These are phyloP conservation scores for Mesorhabditis spiculigera DNA, from an alignment of 2,888 invertebrate species.

Conservation along the genomic window DNA sequence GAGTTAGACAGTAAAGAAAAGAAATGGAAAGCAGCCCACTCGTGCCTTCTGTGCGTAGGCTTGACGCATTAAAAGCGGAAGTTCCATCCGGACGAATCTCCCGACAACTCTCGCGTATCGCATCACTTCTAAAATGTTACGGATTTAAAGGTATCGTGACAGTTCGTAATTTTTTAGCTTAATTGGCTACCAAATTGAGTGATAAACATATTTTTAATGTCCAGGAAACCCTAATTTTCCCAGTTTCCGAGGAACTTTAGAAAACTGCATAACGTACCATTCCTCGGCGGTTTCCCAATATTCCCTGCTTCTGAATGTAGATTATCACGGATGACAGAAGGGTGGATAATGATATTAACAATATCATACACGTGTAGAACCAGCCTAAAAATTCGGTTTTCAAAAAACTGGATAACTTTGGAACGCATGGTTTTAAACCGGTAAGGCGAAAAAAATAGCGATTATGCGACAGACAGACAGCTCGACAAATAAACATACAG, in stretches of 20 bases:
- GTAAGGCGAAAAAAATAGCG: no score
- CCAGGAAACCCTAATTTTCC: neutral
- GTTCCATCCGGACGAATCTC: conserved; percentile 44
- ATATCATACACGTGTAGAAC: conserved; percentile 62
- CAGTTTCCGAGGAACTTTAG: neutral
- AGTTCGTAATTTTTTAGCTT: neutral
- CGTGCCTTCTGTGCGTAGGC: conserved; percentile 52
- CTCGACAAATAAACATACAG: no score
- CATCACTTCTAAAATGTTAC: conserved; percentile 29
- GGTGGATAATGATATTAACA: conserved; percentile 62
- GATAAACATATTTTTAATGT: neutral
- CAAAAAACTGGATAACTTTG: no score
- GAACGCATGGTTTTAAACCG: no score
- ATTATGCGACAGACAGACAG: no score
- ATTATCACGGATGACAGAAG: conserved; percentile 62
- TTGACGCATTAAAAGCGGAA: conserved; percentile 53
- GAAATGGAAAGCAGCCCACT: conserved; percentile 16
- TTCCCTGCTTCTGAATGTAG: conserved; percentile 60
- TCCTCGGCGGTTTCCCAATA: neutral
- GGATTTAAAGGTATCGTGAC: neutral
- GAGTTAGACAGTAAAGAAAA: conserved; percentile 6
- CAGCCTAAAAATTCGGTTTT: conserved; percentile 55
- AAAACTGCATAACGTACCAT: neutral
- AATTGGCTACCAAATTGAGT: neutral
- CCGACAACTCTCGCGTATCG: conserved; percentile 42